Evolutionary conservation across 1,140 invertebrate species (phyloP), one percentile per base, ranked within the genome.

Genomic region (Manduca sexta): DNA sequence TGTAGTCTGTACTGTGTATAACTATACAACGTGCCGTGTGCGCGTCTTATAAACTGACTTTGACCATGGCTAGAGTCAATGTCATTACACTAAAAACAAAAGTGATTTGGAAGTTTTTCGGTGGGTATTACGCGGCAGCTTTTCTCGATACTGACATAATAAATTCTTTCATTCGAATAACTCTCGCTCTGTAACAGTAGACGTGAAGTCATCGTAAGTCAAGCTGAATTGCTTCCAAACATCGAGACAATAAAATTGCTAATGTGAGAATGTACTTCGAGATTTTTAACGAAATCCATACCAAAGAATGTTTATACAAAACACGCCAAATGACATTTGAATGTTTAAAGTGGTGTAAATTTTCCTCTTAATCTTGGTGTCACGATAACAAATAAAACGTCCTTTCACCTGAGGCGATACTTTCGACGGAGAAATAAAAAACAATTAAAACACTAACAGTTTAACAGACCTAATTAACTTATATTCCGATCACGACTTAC

Each of bases 291-390:
- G 71, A 68, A 52, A 53, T 21, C 50, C 41, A 37, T 53, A 62
- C 35, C 56, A 53, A 47, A 39, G 44, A 52, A 65, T 77, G 68
- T 74, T 73, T 70, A 72, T 69, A 57, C 47, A 64, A 63, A 66
- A 61, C 65, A 69, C 39, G 69, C 68, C 64, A 83, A 80, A 75
- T 64, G 64, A 61, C 62, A 61, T 56, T 68, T 74, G 72, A 77
- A 78, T 70, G 52, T 67, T 80, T 76, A 69, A 79, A 73, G 59
- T 65, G 64, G 56, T 51, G 68, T 79, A 77, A 74, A 75, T 77
- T 71, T 49, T 62, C 51, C 48, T 46, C 54, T 64, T 60, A 61
- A 64, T 62, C 48, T 56, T 30, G 45, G 55, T 56, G 47, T 33
- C 52, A 60, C 49, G 64, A 63, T 61, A 65, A 71, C 67, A 73